phyloP scores from a whole-genome alignment of 2,888 invertebrate genomes.

The Plemyria rubiginata region DNA sequence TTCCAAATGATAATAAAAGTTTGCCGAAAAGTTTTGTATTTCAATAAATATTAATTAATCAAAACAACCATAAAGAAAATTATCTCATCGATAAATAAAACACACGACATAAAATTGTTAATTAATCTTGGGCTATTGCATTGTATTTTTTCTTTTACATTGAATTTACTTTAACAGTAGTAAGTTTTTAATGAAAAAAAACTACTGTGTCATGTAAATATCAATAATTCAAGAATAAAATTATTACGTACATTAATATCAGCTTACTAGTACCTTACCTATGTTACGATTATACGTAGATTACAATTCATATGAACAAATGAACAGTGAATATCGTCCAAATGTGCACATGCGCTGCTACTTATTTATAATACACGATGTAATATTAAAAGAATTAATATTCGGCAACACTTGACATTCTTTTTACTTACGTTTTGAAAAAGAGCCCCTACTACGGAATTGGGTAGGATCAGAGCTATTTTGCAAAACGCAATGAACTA shows the following conservation, averaged over 20 bases:
- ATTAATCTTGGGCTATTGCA: conserved; percentile 82
- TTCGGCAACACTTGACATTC: conserved; percentile 85
- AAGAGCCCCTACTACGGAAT: conserved; percentile 44
- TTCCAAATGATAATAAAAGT: conserved; percentile 67
- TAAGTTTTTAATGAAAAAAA: conserved; percentile 23
- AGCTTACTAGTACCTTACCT: conserved; percentile 82
- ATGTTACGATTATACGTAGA: conserved; percentile 77
- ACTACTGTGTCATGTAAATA: conserved; percentile 44
- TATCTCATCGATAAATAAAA: conserved; percentile 59
- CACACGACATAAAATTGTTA: conserved; percentile 68
- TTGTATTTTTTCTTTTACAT: conserved; percentile 72
- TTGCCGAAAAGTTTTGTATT: conserved; percentile 79
- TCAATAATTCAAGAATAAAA: conserved; percentile 83
- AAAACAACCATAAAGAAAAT: conserved; percentile 58
- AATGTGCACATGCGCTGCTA: conserved; percentile 59
- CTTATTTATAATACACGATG: conserved; percentile 81
- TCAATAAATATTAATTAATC: conserved; percentile 56
- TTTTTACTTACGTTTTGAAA: conserved; percentile 57
- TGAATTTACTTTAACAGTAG: conserved; percentile 55
- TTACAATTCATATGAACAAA: conserved; percentile 60
- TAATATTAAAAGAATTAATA: conserved; percentile 82
- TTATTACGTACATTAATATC: conserved; percentile 82
- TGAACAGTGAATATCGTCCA: conserved; percentile 30
- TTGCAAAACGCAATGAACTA: conserved; percentile 63
- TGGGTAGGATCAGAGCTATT: conserved; percentile 43